A percentile compares a stretch with the other conserved stretches of the same genome.
These are phyloP conservation scores for Helogale parvula DNA, from an alignment of 2,113 vertebrate species.

Conservation along the genomic window DNA sequence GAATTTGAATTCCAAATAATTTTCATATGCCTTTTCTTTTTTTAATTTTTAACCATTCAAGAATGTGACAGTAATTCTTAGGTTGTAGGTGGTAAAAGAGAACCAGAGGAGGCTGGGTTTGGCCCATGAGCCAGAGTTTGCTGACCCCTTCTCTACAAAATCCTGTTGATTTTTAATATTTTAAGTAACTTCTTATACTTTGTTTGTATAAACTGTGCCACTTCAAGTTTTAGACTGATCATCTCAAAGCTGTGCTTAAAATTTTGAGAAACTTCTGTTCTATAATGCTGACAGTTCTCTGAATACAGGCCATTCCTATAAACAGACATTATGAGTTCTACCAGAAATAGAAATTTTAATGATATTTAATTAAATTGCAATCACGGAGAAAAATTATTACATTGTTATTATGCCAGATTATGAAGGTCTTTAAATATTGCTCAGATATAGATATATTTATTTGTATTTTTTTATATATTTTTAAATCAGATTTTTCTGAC, in stretches of 20 bases:
- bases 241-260: conserved; percentile 34
- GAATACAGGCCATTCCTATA: conserved; percentile 58
- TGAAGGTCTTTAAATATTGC: conserved; percentile 59
- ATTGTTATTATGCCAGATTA: conserved; percentile 61
- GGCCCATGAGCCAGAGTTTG: not conserved
- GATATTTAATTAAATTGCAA: conserved; percentile 71
- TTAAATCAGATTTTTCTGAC: conserved; percentile 1
- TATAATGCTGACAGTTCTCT: conserved; percentile 26
- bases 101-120: not conserved
- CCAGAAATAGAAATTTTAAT: conserved; percentile 71
- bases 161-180: not conserved
- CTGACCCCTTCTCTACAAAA: not conserved
- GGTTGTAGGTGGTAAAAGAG: not conserved
- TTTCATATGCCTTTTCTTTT: not conserved
- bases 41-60: not conserved
- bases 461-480: not conserved
- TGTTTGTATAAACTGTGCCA: not conserved
- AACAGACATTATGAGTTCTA: conserved; percentile 59
- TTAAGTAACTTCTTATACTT: not conserved
- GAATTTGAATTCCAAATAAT: not conserved
- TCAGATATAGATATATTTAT: not conserved
- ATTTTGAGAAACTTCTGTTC: conserved; percentile 12
- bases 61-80: not conserved
- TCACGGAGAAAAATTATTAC: conserved; percentile 44
- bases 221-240: conserved; percentile 17